These are phyloP conservation scores for Antheraea pernyi DNA, from an alignment of 1,140 invertebrate species.

Conservation along the genomic window DNA sequence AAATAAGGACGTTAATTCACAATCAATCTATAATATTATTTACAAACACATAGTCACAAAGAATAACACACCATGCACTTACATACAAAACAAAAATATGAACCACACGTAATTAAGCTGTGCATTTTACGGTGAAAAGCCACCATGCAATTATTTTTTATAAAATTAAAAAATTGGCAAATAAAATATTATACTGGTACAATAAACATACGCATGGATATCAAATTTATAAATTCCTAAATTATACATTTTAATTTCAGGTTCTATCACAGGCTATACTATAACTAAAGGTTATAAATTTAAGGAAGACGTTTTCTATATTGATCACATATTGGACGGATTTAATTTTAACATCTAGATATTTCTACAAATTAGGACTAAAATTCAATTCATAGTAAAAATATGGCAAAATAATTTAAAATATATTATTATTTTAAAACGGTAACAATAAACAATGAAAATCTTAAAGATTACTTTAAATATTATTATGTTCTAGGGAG, in stretches of 20 bases:
- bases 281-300: constrained; percentile 23
- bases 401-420: background rate
- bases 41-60: constrained; percentile 64
- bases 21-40: constrained; percentile 72
- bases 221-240: background rate
- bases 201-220: constrained; percentile 10
- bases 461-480: background rate
- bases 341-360: constrained; percentile 13
- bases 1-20: constrained; percentile 75
- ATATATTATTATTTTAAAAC: background rate
- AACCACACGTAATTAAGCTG: constrained; percentile 57
- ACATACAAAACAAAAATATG: constrained; percentile 56
- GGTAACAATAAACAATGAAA: background rate
- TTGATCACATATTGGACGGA: constrained; percentile 45
- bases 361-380: background rate
- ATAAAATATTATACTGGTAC: constrained; percentile 34
- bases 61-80: constrained; percentile 77
- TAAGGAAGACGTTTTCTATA: constrained; percentile 49
- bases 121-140: constrained; percentile 66
- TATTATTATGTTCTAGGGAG: background rate
- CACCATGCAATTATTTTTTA: constrained; percentile 65
- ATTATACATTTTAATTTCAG: constrained; percentile 6
- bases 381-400: background rate
- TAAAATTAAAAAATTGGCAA: constrained; percentile 36
- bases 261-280: constrained; percentile 57